Conservation (phyloP, 1,140 invertebrate species). For the Probaryconus sp. region DNA sequence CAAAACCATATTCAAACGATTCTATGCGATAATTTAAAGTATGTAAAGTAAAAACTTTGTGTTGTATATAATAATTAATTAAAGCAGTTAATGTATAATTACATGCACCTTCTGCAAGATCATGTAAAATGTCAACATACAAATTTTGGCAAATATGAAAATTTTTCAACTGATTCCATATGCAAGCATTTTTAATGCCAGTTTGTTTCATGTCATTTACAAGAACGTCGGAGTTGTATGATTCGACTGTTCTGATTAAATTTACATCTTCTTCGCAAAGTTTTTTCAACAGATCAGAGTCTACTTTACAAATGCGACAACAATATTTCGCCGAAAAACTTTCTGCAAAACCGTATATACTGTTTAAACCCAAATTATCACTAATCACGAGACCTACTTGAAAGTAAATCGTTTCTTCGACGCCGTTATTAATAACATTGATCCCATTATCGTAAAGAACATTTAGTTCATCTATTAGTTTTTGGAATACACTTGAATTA, state of each 20-base stretch:
- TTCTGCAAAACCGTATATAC: conserved; percentile 27
- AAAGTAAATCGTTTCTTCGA: conserved; percentile 29
- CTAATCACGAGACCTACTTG: conserved; percentile 15
- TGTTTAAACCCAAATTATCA: conserved; percentile 45
- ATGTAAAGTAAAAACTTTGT: background rate
- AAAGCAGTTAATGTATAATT: conserved; percentile 7
- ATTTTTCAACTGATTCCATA: conserved; percentile 4
- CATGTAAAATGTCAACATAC: conserved; percentile 14
- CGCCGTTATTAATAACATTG: background rate
- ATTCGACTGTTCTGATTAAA: conserved; percentile 4
- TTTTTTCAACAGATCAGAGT: conserved; percentile 5
- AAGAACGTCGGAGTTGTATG: background rate
- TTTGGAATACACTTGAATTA: conserved; percentile 33
- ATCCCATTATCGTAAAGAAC: conserved; percentile 23
- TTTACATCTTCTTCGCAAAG: background rate
- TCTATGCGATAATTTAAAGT: conserved; percentile 17
- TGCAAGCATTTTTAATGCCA: background rate
- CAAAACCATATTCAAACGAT: conserved; percentile 14
- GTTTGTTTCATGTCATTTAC: background rate
- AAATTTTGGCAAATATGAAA: conserved; percentile 14
- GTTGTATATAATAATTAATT: conserved; percentile 1
- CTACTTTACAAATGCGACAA: conserved; percentile 37
- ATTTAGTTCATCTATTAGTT: conserved; percentile 39
- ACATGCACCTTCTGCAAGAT: conserved; percentile 5
- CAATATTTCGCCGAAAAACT: conserved; percentile 26